Evolutionary conservation across 2,113 vertebrate genomes (phyloP).

Genomic region (Brienomyrus longianalis): DNA sequence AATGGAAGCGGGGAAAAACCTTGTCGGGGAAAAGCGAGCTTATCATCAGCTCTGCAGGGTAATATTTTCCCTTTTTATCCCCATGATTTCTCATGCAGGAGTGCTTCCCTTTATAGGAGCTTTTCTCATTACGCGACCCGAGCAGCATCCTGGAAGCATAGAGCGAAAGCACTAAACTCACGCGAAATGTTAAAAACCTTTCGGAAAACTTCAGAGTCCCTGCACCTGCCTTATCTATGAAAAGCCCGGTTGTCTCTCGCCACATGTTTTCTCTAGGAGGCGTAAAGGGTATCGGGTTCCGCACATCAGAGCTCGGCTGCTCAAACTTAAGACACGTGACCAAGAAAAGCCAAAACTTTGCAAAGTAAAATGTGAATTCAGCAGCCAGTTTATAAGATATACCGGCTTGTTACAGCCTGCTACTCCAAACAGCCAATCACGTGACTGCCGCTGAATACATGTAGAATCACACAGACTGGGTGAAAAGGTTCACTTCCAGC

Average conservation of each 20-base stretch:
- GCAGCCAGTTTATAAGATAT: background rate
- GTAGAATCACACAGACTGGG: background rate
- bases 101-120: background rate
- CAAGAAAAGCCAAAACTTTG: background rate
- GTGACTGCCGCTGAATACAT: background rate
- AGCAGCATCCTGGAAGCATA: constrained; percentile 2
- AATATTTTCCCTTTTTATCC: constrained; percentile 10
- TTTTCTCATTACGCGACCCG: background rate
- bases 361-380: background rate
- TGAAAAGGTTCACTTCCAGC: background rate
- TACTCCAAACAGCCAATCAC: background rate
- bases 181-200: background rate
- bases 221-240: constrained; percentile 7
- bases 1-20: constrained; percentile 15
- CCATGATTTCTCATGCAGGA: constrained; percentile 7
- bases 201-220: background rate
- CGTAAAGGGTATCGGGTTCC: background rate
- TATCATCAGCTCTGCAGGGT: constrained; percentile 14
- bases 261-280: background rate
- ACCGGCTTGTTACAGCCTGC: background rate
- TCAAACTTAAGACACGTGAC: background rate
- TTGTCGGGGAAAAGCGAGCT: constrained; percentile 4
- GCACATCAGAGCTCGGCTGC: background rate
- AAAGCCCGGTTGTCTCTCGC: background rate
- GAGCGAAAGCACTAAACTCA: background rate